phyloP scores from a whole-genome alignment of 2,888 invertebrate species.

The Ischnura elegans region DNA sequence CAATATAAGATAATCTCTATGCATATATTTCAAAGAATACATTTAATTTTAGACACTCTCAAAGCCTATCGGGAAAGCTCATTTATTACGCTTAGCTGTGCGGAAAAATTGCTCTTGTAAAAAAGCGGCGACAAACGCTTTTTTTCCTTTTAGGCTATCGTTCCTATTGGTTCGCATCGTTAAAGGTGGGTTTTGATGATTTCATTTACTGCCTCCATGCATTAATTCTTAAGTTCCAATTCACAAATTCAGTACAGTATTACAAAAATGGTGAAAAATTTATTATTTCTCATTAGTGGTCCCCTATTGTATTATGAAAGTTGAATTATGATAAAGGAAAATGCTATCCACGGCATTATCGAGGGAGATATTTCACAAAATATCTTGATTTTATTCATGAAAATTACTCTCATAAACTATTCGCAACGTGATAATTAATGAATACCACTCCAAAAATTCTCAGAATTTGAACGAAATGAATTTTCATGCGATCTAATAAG shows the following conservation, averaged over 20 bases:
- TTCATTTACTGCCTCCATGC: not conserved
- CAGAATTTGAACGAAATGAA: no score
- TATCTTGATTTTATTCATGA: not conserved
- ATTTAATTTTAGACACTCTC: not conserved
- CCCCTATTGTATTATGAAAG: not conserved
- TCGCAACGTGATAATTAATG: no score
- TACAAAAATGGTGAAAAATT: not conserved
- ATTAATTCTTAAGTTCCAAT: not conserved
- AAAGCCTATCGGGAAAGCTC: not conserved
- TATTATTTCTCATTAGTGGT: not conserved
- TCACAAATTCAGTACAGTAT: not conserved
- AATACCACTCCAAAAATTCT: no score
- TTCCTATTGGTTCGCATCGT: not conserved
- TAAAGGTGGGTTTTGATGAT: not conserved
- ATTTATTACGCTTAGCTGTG: not conserved
- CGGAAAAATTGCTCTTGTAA: not conserved
- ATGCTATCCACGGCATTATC: not conserved
- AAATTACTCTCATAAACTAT: no score
- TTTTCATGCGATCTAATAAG: no score
- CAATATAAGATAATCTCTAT: slow-evolving; percentile 4
- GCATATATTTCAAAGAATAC: not conserved
- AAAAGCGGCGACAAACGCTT: not conserved
- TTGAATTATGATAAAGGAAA: not conserved
- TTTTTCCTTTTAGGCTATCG: not conserved
- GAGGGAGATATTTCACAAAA: not conserved